These are phyloP conservation scores for Myripristis murdjan DNA, from an alignment of 2,797 vertebrate species.

Conservation along the genomic window DNA sequence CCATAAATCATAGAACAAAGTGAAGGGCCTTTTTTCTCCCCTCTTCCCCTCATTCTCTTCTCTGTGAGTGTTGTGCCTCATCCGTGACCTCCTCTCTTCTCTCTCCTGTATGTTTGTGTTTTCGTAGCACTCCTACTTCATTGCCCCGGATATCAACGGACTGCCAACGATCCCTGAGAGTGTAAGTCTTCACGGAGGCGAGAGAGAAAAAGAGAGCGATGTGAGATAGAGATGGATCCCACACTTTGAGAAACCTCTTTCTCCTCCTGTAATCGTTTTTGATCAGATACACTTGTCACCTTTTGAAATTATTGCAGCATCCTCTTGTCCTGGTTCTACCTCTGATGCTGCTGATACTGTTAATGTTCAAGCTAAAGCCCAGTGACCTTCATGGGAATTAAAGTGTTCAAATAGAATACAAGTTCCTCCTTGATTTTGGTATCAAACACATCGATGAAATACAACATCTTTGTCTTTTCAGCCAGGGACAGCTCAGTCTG, in stretches of 20 bases:
- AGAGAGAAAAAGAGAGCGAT: slow-evolving; percentile 46
- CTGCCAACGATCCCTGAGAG: slow-evolving; percentile 98
- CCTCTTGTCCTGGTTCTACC: slow-evolving; percentile 72
- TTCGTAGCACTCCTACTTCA: slow-evolving; percentile 95
- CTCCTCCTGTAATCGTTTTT: slow-evolving; percentile 75
- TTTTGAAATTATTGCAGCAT: slow-evolving; percentile 81
- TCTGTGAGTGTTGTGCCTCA: slow-evolving; percentile 74
- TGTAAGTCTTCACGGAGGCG: slow-evolving; percentile 88
- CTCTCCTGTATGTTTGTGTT: slow-evolving; percentile 78
- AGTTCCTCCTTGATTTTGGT: slow-evolving; percentile 58
- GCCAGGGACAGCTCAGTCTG: slow-evolving; percentile 16
- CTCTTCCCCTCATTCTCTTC: slow-evolving; percentile 65
- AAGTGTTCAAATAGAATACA: slow-evolving; percentile 52
- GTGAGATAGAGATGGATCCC: slow-evolving; percentile 65
- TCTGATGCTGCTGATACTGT: slow-evolving; percentile 66
- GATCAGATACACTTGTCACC: slow-evolving; percentile 79
- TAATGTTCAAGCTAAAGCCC: slow-evolving; percentile 70
- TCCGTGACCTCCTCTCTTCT: slow-evolving; percentile 79
- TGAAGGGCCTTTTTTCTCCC: slow-evolving; percentile 60
- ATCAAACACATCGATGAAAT: slow-evolving; percentile 44
- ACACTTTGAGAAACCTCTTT: slow-evolving; percentile 68
- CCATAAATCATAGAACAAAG: slow-evolving; percentile 86
- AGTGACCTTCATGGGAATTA: slow-evolving; percentile 55
- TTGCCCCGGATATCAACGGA: slow-evolving; percentile 95
- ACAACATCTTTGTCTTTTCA: slow-evolving; percentile 13